Percentiles rank a stretch among this genome's conserved stretches.
phyloP scores from a whole-genome alignment of 2,113 vertebrate species.

The Lontra canadensis region DNA sequence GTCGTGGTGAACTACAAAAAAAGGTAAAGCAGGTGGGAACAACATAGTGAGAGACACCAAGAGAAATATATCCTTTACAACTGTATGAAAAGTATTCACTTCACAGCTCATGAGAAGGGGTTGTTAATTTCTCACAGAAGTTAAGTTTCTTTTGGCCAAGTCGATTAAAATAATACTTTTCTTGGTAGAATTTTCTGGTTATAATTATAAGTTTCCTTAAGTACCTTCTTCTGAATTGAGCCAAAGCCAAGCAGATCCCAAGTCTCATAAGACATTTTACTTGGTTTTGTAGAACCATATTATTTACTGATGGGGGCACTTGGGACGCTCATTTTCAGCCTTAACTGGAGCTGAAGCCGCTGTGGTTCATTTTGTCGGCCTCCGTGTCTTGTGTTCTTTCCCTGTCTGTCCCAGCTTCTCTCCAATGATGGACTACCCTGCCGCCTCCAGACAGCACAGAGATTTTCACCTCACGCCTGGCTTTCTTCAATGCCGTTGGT shows the following conservation, averaged over 20 bases:
- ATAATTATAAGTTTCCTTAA: background rate
- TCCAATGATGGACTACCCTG: accelerated
- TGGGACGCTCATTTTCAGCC: background rate
- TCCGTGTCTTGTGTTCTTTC: background rate
- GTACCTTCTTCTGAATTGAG: background rate
- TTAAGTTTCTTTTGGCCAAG: background rate
- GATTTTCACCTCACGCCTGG: background rate
- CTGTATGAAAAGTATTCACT: background rate
- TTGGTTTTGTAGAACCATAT: background rate
- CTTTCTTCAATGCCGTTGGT: background rate
- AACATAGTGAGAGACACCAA: background rate
- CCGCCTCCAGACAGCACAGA: background rate
- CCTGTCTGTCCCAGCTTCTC: background rate
- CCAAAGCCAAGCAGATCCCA: background rate
- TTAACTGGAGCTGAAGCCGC: no score
- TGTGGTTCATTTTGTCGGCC: background rate
- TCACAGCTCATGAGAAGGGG: background rate
- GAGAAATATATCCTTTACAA: background rate
- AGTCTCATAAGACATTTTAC: background rate
- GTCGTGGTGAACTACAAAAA: background rate
- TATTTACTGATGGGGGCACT: background rate
- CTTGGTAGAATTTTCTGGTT: background rate
- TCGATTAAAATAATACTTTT: slow-evolving; percentile 24
- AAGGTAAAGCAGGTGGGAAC: background rate
- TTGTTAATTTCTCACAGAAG: background rate